These are phyloP conservation scores for Protonibea diacanthus DNA, from an alignment of 2,797 vertebrate species.

Conservation along the genomic window DNA sequence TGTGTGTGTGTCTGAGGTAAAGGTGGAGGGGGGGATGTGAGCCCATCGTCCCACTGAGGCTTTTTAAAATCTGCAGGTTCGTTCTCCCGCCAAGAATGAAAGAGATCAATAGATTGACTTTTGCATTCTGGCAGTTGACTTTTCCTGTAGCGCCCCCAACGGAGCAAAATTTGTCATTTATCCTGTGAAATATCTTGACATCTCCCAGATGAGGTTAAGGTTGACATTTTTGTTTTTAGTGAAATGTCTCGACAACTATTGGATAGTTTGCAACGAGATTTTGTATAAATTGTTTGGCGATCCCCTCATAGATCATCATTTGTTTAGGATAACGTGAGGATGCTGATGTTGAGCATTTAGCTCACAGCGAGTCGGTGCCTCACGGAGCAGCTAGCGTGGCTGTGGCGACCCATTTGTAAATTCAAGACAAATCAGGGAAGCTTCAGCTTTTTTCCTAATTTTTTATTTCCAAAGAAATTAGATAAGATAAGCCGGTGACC, in stretches of 20 bases:
- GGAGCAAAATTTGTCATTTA: too few species aligned
- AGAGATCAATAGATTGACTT: neutral
- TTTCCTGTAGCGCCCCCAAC: too few species aligned
- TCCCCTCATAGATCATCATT: neutral
- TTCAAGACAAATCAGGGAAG: neutral
- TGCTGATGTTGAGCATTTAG: neutral
- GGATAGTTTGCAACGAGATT: neutral
- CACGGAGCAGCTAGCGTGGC: too few species aligned
- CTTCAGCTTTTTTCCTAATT: neutral
- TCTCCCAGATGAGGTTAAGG: neutral
- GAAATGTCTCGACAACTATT: neutral
- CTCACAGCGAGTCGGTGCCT: neutral
- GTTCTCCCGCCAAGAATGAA: constrained; percentile 39
- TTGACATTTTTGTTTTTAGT: neutral
- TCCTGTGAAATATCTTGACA: too few species aligned
- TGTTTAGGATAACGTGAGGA: neutral
- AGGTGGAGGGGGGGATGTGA: constrained; percentile 59
- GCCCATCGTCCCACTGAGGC: constrained; percentile 57
- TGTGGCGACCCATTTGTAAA: neutral
- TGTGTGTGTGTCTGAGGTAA: constrained; percentile 46
- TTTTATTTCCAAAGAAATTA: neutral
- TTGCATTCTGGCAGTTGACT: too few species aligned
- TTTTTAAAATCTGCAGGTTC: constrained; percentile 61
- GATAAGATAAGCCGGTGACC: neutral
- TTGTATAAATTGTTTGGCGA: neutral